phyloP scores from a whole-genome alignment of 1,140 invertebrate genomes.

The Neodiprion lecontei region DNA sequence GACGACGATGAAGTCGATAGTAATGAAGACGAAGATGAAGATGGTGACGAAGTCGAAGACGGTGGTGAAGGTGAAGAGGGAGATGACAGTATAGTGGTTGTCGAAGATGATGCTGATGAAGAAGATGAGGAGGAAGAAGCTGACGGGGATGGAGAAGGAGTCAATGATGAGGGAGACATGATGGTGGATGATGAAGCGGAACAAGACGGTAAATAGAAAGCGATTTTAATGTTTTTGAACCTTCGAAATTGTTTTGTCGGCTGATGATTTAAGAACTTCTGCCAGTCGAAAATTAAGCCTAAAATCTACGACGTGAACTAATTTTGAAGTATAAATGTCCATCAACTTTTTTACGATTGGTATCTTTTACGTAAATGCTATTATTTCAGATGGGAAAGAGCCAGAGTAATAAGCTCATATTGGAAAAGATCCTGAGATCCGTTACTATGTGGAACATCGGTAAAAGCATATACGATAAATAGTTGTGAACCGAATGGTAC shows the following conservation, averaged over 20 bases:
- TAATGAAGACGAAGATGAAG: constrained; percentile 57
- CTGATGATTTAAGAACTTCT: no score
- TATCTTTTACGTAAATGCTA: not conserved
- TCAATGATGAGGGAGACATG: constrained; percentile 54
- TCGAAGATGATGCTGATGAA: constrained; percentile 53
- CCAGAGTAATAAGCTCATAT: not conserved
- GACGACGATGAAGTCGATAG: constrained; percentile 61
- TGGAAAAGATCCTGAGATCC: not conserved
- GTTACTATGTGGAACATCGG: not conserved
- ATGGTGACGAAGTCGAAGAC: constrained; percentile 66
- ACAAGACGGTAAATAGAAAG: constrained; percentile 40
- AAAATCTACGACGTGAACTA: not conserved
- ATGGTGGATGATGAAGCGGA: constrained; percentile 52
- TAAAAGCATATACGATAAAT: constrained; percentile 1
- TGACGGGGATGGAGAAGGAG: constrained; percentile 47
- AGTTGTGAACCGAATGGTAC: not conserved
- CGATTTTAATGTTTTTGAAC: no score
- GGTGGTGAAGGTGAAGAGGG: constrained; percentile 56
- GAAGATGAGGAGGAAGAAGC: constrained; percentile 56
- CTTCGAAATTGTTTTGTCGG: no score
- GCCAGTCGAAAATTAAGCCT: not conserved
- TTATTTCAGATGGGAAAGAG: not conserved
- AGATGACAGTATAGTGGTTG: constrained; percentile 49
- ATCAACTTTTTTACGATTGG: not conserved
- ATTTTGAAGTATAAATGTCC: no score